Evolutionary conservation across 1,140 invertebrate genomes (phyloP), one percentile per base, ranked within the genome.

Genomic region (Andrena cerasifolii): DNA sequence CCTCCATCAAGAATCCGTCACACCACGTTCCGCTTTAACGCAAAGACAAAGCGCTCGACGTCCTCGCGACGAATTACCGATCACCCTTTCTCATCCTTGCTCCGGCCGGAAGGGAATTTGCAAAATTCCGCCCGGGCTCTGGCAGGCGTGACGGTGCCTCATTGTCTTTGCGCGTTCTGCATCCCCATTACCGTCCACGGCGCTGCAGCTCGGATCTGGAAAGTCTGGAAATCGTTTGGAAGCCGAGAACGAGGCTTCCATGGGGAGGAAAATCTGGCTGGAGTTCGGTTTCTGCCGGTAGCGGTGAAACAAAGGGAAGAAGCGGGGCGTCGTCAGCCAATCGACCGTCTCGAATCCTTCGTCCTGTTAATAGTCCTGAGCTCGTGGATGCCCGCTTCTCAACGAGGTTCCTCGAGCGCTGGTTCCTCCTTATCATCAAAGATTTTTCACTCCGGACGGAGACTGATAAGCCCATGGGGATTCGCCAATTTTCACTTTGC

Each of bases 401-500:
- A 16, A n/a, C n/a, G 49, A 56, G n/a, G n/a, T n/a, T n/a, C n/a
- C n/a, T n/a, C n/a, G n/a, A 26, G 18, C 16, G 16, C 3, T n/a
- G 6, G 36, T 40, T 40, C 36, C 24, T 6, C n/a, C 40, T 43
- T 24, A 58, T 40, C 61, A 24, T 1, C 0, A 28, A 18, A 5
- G 36, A 70, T 40, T 43, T 70, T 49, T 49, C 26, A 62, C 4
- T 18, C 18, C 3, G 2, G 6, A 33, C 33, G 56, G 2, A 16
- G 16, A 10, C 2, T 10, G 45, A 33, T 40, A 28, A 21, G 16
- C 24, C 33, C 40, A 7, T 10, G 3, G 10, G 6, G 18, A 43
- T 76, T 49, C n/a, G 49, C 33, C 14, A 14, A 71, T 78, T 71
- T 71, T 71, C 67, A 71, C 56, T 77, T 71, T 71, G 18, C 16